Conservation (phyloP, 2,113 vertebrate genomes). For the Mastomys natalensis region DNA sequence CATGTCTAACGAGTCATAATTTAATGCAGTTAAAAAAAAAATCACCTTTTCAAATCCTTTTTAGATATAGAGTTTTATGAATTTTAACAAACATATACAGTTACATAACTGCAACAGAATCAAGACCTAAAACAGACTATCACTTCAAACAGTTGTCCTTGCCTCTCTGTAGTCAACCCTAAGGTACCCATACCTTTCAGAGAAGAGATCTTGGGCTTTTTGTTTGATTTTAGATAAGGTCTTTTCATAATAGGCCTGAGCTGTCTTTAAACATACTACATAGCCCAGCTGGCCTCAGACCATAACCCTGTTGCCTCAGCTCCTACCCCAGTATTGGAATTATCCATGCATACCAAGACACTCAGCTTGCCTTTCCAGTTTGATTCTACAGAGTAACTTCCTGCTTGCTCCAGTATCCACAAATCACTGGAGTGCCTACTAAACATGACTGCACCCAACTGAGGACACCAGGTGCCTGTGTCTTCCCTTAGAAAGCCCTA, state of each 20-base stretch:
- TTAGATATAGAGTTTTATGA: background rate
- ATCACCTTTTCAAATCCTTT: background rate
- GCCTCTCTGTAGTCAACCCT: background rate
- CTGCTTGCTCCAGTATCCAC: background rate
- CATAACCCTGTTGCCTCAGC: no score
- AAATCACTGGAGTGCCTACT: background rate
- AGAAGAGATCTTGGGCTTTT: background rate
- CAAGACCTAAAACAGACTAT: background rate
- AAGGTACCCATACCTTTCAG: background rate
- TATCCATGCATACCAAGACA: background rate
- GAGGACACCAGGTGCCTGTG: background rate
- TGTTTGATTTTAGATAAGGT: background rate
- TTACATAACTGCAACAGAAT: background rate
- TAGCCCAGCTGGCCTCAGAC: background rate
- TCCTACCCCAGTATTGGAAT: background rate
- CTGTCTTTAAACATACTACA: background rate
- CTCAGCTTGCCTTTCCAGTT: background rate
- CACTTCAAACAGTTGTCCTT: background rate
- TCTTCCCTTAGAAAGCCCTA: background rate
- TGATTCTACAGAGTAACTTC: slow-evolving; percentile 18
- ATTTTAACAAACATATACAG: slow-evolving; percentile 3
- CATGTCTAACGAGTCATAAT: background rate
- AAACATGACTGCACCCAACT: background rate
- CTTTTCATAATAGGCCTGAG: background rate
- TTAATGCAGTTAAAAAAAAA: background rate